Base-by-base conservation (phyloP, 2,888 invertebrate genomes). In the Troglohyphantes excavatus region DNA sequence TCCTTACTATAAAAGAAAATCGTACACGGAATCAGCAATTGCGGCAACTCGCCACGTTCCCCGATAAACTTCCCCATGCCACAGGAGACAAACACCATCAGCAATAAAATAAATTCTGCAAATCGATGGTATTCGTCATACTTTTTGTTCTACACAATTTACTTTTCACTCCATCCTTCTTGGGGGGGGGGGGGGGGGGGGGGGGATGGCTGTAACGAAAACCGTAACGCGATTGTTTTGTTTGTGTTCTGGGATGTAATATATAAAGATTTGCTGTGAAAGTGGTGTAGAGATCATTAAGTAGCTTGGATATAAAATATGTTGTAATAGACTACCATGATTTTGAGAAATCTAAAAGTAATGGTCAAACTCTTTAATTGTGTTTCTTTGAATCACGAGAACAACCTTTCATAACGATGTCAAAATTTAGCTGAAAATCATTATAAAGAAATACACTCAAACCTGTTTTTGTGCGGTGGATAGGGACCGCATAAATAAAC, bases 101-200 rank as follows among this genome's bases (percentile, higher is more conserved):
- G 39, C 65, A 65, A 65, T 39, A 65, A 78, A 78, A 78, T 65
- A 78, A 65, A 59, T 43, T 65, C 65, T n/a, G 7, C 17, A 26
- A 78, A 65, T 65, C 78, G 78, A 78, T 65, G n/a, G 17, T 39
- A 78, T 65, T 65, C 78, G 43, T 78, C 65, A 65, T 75, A 75
- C 19, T 43, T 65, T 72, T 78, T 65, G 76, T 65, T 53, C 46
- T 43, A 61, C 46, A 63, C 65, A 78, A 78, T 65, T 78, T 43
- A 43, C 39, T 78, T 78, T 78, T 39, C 26, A 43, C 23, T 33
- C 33, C 53, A n/a, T 53, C 39, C 39, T 3, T 53, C 5, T 5
- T n/a, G n/a, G 53, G 5, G 53, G 17, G n/a, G 5, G 5, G n/a
- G 33, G 3, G 33, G 33, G 9, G 9, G 33, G 9, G 53, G 13